Percentiles rank a stretch among this genome's conserved stretches.
phyloP scores from a whole-genome alignment of 2,888 invertebrate genomes.

The Mythimna albipuncta region DNA sequence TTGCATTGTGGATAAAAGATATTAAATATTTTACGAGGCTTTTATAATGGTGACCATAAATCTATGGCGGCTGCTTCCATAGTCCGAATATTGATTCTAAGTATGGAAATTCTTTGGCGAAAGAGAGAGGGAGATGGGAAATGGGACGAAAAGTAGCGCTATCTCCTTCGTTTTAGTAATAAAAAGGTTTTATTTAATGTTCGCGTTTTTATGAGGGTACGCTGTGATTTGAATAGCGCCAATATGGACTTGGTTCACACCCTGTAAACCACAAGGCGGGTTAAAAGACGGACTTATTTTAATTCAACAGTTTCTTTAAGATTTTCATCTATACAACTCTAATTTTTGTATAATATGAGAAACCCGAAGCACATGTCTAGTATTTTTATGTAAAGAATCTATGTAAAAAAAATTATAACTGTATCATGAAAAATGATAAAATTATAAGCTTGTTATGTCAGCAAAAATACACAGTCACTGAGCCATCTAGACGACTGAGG shows the following conservation, averaged over 20 bases:
- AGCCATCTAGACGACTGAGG: too few relatives aligned
- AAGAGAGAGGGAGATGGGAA: constrained; percentile 1
- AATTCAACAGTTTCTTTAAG: too few relatives aligned
- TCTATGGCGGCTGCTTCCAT: constrained; percentile 38
- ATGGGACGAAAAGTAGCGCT: not conserved
- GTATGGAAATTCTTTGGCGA: constrained; percentile 32
- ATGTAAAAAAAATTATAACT: too few relatives aligned
- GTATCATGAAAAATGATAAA: too few relatives aligned
- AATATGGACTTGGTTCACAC: constrained; percentile 44
- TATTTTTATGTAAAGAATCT: too few relatives aligned
- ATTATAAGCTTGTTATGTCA: too few relatives aligned
- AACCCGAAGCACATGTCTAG: too few relatives aligned
- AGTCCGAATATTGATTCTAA: constrained; percentile 56
- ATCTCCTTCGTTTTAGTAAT: constrained; percentile 38
- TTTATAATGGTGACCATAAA: constrained; percentile 51
- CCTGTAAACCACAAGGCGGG: constrained; percentile 28
- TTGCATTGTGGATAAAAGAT: constrained; percentile 47
- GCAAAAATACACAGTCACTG: too few relatives aligned
- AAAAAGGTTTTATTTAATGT: constrained; percentile 51
- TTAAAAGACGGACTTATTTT: too few relatives aligned
- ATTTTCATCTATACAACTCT: too few relatives aligned
- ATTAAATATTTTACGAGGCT: constrained; percentile 58
- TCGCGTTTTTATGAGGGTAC: constrained; percentile 47
- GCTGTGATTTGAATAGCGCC: constrained; percentile 43
- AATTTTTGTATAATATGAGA: too few relatives aligned